Evolutionary conservation across 2,797 vertebrate genomes (phyloP).

Genomic region (Brachyrhaphis roseni): DNA sequence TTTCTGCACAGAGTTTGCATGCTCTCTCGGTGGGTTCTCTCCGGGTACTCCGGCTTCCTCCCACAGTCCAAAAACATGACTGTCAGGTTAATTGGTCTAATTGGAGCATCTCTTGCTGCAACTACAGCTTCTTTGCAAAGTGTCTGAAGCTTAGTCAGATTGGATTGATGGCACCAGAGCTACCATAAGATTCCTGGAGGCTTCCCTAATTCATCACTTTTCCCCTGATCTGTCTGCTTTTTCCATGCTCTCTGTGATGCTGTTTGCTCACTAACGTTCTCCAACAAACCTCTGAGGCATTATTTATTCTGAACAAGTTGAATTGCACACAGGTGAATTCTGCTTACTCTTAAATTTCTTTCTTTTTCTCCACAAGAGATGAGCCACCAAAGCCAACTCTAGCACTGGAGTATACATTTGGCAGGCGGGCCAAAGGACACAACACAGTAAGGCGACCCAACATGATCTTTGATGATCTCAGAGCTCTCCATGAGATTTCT

Average conservation of each 20-base stretch:
- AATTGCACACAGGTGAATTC: neutral
- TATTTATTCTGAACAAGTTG: neutral
- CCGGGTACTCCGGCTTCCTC: too few relatives aligned
- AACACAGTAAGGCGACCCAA: slow-evolving; percentile 80
- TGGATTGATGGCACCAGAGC: neutral
- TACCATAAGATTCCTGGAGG: neutral
- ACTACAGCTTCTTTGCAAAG: neutral
- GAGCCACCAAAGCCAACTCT: slow-evolving; percentile 92
- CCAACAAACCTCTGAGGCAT: neutral
- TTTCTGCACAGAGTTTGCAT: too few relatives aligned
- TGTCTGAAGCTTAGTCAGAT: neutral
- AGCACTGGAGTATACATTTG: slow-evolving; percentile 94
- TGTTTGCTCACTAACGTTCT: neutral
- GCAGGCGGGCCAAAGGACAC: slow-evolving; percentile 89
- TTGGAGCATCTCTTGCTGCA: neutral
- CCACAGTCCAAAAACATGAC: too few relatives aligned
- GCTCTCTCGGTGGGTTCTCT: too few relatives aligned
- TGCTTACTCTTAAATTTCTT: neutral
- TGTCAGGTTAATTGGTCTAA: too few relatives aligned
- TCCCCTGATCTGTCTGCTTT: neutral
- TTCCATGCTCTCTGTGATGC: neutral
- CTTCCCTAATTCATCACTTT: neutral
- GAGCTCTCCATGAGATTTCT: neutral
- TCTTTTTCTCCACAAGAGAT: slow-evolving; percentile 79
- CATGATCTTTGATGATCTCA: neutral